Evolutionary conservation across 2,888 invertebrate genomes (phyloP), one percentile per base, ranked within the genome.

Genomic region (Andrena bicolor): DNA sequence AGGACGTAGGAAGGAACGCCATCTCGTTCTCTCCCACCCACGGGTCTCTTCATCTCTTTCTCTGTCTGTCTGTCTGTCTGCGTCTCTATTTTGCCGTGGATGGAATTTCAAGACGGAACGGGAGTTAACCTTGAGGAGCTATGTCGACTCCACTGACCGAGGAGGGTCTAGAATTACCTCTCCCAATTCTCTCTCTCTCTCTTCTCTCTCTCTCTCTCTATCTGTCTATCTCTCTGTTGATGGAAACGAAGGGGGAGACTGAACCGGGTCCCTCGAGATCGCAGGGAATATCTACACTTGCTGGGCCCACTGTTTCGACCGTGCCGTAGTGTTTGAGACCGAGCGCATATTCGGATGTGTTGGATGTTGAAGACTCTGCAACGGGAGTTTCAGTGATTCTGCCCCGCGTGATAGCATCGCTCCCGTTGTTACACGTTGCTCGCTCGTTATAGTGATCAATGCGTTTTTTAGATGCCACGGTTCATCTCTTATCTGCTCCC

Each of bases 31-130:
- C 69, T 35, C 69, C 32, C 41, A 60, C 65, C 20, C 23, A n/a
- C 41, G 26, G 35, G 66, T 69, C 63, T 48, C 71, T 23, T 68
- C n/a, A 2, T 2, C 64, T 61, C 56, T n/a, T 16, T 78, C n/a
- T n/a, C n/a, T n/a, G n/a, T n/a, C n/a, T n/a, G n/a, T n/a, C n/a
- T n/a, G n/a, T n/a, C n/a, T n/a, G n/a, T n/a, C n/a, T n/a, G n/a
- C n/a, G n/a, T n/a, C n/a, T n/a, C n/a, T 75, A 86, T 76, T 82
- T 86, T 51, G 49, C 61, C 75, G 80, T 60, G 80, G 88, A 87
- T 87, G 87, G 86, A 88, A 88, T 87, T 89, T 89, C 82, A 86
- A 84, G 88, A 88, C 80, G 76, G 73, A 87, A 89, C 76, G 76
- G 61, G 86, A 84, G 86, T 84, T 89, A 89, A 88, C 88, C 88